Evolutionary conservation across 2,888 invertebrate species (phyloP).

Genomic region (Eretmocerus hayati): DNA sequence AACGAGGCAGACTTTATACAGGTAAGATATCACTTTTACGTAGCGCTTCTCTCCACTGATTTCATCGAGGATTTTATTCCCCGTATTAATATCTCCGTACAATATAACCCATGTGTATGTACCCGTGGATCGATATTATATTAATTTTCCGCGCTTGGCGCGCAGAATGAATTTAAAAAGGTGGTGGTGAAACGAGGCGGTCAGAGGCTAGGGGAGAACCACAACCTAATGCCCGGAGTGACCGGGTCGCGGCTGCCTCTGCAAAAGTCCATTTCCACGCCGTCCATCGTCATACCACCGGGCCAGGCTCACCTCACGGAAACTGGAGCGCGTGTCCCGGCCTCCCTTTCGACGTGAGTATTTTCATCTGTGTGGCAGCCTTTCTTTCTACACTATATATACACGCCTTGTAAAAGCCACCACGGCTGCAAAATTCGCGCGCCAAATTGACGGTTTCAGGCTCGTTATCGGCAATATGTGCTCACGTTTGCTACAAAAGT

Average conservation of each 20-base stretch:
- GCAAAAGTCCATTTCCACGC: conserved; percentile 86
- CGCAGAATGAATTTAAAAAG: conserved; percentile 55
- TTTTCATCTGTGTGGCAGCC: not conserved
- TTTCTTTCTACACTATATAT: not conserved
- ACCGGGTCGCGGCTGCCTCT: conserved; percentile 64
- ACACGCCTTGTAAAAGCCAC: too few species aligned
- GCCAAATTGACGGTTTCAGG: not conserved
- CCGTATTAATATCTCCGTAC: too few species aligned
- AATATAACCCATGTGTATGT: too few species aligned
- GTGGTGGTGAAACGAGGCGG: conserved; percentile 52
- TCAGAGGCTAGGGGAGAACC: conserved; percentile 48
- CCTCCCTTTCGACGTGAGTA: conserved; percentile 56
- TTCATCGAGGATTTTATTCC: too few species aligned
- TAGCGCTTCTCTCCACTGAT: not conserved
- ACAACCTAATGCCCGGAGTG: conserved; percentile 47
- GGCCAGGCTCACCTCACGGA: conserved; percentile 56
- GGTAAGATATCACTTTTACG: conserved; percentile 45
- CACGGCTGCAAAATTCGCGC: not conserved
- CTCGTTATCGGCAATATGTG: too few species aligned
- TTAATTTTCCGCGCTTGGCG: too few species aligned
- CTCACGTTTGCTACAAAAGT: too few species aligned
- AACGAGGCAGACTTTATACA: conserved; percentile 78
- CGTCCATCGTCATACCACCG: conserved; percentile 71
- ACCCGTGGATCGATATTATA: too few species aligned
- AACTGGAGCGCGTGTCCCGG: conserved; percentile 46